A percentile compares a stretch with the other conserved stretches of the same genome.
Evolutionary conservation across 2,113 vertebrate species (phyloP).

Genomic region (Mastomys natalensis): DNA sequence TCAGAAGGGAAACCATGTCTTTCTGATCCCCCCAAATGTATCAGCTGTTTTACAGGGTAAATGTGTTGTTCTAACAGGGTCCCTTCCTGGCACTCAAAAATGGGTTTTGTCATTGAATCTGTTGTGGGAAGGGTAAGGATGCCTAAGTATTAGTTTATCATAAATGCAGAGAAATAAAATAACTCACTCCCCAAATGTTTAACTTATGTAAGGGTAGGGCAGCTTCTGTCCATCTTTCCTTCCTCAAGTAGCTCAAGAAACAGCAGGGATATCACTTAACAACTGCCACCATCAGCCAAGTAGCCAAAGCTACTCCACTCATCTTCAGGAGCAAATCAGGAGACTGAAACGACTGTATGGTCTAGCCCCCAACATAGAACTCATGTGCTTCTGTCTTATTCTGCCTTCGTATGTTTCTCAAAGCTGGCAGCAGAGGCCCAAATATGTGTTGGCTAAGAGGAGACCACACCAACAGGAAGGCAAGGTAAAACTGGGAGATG

Average conservation of each 20-base stretch:
- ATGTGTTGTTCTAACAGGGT: neutral
- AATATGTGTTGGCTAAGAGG: neutral
- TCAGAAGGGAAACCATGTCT: neutral
- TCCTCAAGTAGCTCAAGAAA: neutral
- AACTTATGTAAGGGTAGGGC: neutral
- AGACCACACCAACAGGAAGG: neutral
- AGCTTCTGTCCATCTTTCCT: neutral
- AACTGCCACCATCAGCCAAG: neutral
- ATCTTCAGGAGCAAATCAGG: neutral
- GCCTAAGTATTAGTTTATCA: neutral
- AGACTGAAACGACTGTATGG: accelerated
- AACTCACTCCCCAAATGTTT: neutral
- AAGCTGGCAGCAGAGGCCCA: neutral
- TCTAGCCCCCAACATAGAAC: neutral
- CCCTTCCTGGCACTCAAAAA: neutral
- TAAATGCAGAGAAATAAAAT: conserved; percentile 10
- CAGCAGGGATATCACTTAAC: neutral
- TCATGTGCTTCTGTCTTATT: neutral
- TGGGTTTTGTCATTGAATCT: neutral
- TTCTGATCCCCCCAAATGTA: neutral
- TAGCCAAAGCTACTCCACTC: no score
- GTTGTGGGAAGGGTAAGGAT: neutral
- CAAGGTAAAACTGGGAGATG: neutral
- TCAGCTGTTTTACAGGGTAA: neutral
- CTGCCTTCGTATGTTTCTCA: neutral